Percentiles rank a stretch among this genome's conserved stretches.
These are phyloP conservation scores for Aradus depressus DNA, from an alignment of 2,888 invertebrate species.

Conservation along the genomic window DNA sequence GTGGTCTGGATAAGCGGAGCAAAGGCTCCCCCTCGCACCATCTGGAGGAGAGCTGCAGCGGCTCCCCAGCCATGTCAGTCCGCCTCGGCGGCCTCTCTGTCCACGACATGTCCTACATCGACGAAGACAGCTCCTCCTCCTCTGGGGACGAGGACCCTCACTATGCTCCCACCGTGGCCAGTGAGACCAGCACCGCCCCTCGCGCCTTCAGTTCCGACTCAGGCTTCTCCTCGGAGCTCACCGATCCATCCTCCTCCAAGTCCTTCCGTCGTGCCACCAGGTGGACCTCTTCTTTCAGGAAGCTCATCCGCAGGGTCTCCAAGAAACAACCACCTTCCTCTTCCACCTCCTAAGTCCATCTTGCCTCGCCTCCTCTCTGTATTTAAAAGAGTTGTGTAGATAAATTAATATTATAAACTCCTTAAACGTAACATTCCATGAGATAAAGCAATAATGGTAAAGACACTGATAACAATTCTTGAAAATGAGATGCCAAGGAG, in stretches of 20 bases:
- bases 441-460: too few relatives aligned
- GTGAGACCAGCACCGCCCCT: constrained; percentile 28
- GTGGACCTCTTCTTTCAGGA: constrained; percentile 51
- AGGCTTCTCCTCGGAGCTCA: constrained; percentile 43
- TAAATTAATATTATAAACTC: background rate
- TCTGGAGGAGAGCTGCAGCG: constrained; percentile 29
- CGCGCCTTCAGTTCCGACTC: constrained; percentile 35
- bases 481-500: background rate
- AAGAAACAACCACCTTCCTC: constrained; percentile 24
- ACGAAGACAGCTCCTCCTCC: constrained; percentile 29
- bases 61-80: constrained; percentile 29
- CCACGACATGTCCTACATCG: constrained; percentile 33
- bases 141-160: constrained; percentile 27
- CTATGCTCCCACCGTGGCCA: constrained; percentile 24
- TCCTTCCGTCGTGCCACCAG: constrained; percentile 37
- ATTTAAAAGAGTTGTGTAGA: constrained; percentile 5
- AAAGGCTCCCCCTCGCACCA: constrained; percentile 24
- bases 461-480: constrained; percentile 2
- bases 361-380: background rate
- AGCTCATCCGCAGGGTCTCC: constrained; percentile 38
- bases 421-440: too few relatives aligned
- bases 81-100: constrained; percentile 27
- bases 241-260: constrained; percentile 35
- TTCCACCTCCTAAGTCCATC: constrained; percentile 17
- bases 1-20: constrained; percentile 6